Percentiles rank a stretch among this genome's conserved stretches.
These are phyloP conservation scores for Melanchra persicariae DNA, from an alignment of 2,888 invertebrate genomes.

Conservation along the genomic window DNA sequence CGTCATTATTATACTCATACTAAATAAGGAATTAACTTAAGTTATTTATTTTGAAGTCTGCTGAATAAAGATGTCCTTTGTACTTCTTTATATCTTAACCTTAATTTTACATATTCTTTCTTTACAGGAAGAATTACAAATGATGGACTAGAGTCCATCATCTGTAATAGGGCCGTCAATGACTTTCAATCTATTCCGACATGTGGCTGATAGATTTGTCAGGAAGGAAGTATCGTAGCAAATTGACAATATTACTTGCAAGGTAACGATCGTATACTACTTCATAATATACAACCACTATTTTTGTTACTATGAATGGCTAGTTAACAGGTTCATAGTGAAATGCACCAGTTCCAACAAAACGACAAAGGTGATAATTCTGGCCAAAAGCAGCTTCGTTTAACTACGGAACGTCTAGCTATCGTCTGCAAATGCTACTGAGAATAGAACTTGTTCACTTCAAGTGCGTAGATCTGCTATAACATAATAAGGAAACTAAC, in stretches of 20 bases:
- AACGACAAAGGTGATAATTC: slow-evolving; percentile 24
- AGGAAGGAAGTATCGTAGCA: slow-evolving; percentile 61
- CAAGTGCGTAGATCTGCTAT: slow-evolving; percentile 34
- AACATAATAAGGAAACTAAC: slow-evolving; percentile 56
- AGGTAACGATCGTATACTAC: slow-evolving; percentile 40
- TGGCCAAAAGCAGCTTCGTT: slow-evolving; percentile 25
- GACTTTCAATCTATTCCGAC: slow-evolving; percentile 49
- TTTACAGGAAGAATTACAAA: slow-evolving; percentile 36
- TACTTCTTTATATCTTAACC: slow-evolving; percentile 8
- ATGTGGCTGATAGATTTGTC: slow-evolving; percentile 52
- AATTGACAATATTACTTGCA: slow-evolving; percentile 39
- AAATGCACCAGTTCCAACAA: slow-evolving; percentile 24
- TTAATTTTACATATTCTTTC: slow-evolving; percentile 8
- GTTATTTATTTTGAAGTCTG: slow-evolving; percentile 21
- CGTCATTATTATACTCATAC: slow-evolving; percentile 29
- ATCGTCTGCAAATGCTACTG: slow-evolving; percentile 70
- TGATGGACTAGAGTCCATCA: slow-evolving; percentile 14
- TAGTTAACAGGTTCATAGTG: background rate
- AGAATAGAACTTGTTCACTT: slow-evolving; percentile 68
- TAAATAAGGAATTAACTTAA: slow-evolving; percentile 46
- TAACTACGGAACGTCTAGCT: slow-evolving; percentile 62
- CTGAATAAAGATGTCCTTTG: slow-evolving; percentile 21
- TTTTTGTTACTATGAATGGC: slow-evolving; percentile 17
- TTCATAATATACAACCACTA: background rate
- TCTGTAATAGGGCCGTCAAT: slow-evolving; percentile 41